Evolutionary conservation across 2,797 vertebrate genomes (phyloP), one percentile per base, ranked within the genome.

Genomic region (Urophycis tenuis): DNA sequence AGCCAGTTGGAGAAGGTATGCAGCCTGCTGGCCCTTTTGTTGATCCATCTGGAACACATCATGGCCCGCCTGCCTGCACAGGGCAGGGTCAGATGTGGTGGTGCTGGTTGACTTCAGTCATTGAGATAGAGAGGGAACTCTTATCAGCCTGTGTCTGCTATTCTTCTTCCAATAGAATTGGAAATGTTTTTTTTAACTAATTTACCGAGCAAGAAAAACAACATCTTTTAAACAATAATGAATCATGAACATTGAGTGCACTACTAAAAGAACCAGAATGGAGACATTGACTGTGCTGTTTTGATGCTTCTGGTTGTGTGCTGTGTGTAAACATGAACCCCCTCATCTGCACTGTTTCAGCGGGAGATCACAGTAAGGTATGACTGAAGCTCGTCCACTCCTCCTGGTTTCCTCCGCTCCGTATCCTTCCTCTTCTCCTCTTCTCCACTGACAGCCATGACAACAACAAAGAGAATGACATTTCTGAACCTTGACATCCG

Each of bases 341-440:
- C 84, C 87, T 77, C 86, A 86, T n/a, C 87, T 87, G 83, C 81
- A 11, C 25, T 67, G 25, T 67, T 67, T 25, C 60, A 67, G 60
- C 60, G 60, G 2, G 25, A 67, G 60, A 67, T 67, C 60, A 67
- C 91, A 84, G 93, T 95, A 89, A 95, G 94, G 94, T 95, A 94
- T 33, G 91, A 82, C 83, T 90, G 85, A 35, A 80, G 70, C 78
- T 34, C 53, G 72, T 74, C 76, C 69, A 64, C 32, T 36, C 75
- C 60, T 67, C 71, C 73, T 60, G 70, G 34, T 45, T 39, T 35
- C 29, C 31, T 73, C 69, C 70, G 5, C 53, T 76, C 67, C 45
- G 4, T 71, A 31, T 36, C 8, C n/a, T 14, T 70, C 2, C 1
- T n/a, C 10, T 69, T 29, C 73, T 73, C 1, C 81, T 12, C 74